These are phyloP conservation scores for Phalacrocorax carbo DNA, from an alignment of 2,113 vertebrate genomes.

Conservation along the genomic window DNA sequence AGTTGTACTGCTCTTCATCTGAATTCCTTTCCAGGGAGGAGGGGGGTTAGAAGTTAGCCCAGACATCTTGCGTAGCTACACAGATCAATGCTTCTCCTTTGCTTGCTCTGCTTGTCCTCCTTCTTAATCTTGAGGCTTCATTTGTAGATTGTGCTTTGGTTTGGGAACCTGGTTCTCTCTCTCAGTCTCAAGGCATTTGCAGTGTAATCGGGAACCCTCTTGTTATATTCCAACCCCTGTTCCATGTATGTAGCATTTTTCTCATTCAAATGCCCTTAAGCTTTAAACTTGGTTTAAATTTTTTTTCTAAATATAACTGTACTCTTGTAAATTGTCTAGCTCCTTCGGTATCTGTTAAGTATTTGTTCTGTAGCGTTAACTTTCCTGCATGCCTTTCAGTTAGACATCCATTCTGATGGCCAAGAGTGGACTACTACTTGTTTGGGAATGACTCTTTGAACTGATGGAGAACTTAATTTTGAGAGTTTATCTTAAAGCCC, in stretches of 20 bases:
- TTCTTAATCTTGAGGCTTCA: not conserved
- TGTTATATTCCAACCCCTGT: not conserved
- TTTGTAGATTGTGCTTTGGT: not conserved
- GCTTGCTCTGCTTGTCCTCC: not conserved
- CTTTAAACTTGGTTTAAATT: not conserved
- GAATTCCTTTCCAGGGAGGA: not conserved
- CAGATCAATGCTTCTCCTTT: not conserved
- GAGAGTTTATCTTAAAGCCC: not conserved
- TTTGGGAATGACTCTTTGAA: not conserved
- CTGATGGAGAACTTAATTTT: not conserved
- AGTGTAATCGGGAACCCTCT: not conserved
- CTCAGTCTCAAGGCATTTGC: not conserved
- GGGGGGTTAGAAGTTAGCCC: not conserved
- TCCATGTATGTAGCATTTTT: not conserved
- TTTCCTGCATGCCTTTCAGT: not conserved
- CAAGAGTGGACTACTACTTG: not conserved
- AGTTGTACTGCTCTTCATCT: not conserved
- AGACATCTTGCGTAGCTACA: not conserved
- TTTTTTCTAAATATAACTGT: not conserved
- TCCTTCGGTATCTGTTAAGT: not conserved
- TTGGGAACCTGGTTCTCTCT: not conserved
- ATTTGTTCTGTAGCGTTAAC: not conserved
- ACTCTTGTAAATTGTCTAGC: not conserved
- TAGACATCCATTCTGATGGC: not conserved
- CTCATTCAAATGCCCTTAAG: not conserved